Base-by-base conservation (phyloP, 2,113 vertebrate genomes). In the Aegotheles bennettii region DNA sequence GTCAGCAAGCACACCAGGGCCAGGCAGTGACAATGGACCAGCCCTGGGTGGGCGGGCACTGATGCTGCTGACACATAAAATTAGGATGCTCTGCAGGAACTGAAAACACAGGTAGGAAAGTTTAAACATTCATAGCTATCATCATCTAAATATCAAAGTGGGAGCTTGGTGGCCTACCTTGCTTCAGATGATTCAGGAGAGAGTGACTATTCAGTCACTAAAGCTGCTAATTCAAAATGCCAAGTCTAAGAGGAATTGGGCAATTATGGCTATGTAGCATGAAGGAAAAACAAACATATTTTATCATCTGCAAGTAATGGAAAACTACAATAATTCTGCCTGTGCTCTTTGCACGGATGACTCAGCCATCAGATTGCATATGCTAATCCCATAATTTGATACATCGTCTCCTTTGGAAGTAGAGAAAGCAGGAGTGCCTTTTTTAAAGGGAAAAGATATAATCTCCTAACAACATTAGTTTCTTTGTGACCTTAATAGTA, bases 21-120 rank as follows among this genome's bases (percentile, higher is more conserved):
- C 33, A 57, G 68, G 29, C 43, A 18, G 33, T 3, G 42, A 33
- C 1, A 7, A 12, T 3, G 28, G 81, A 70, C 14, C 43, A 33
- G 25, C 36, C 56, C 10, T 0, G 0, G 38, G 35, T 4, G 20
- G n/a, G 13, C 2, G 0, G 29, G 28, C 12, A 35, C 26, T 40
- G 12, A 5, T 12, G 0, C 23, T 13, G 16, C 11, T n/a, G 51
- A 9, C 36, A 12, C 11, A 0, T 4, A 21, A 38, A 33, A 67
- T 45, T 7, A 71, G 15, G n/a, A 12, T 47, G 43, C 26, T 48
- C 28, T 69, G 31, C 12, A 24, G 54, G 48, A 74, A 26, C n/a
- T 48, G 23, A 42, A 43, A 42, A 16, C 12, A 47, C 18, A 23
- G 11, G 38, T 26, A 42, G 16, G 31, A 59, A 48, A 50, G n/a